phyloP scores from a whole-genome alignment of 1,140 invertebrate species.

The Lepidostoma basale region DNA sequence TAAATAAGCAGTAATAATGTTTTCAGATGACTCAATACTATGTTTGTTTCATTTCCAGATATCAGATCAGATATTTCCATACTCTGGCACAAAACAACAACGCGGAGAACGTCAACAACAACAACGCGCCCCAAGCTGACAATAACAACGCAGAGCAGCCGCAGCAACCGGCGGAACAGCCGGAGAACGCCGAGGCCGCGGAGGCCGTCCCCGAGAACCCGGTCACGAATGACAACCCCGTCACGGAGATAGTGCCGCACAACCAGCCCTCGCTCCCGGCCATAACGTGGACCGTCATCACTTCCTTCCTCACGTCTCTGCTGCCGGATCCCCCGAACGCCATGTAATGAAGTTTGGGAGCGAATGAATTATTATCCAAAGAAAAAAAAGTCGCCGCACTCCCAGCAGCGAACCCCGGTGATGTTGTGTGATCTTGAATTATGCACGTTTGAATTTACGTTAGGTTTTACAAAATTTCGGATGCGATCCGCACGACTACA shows the following conservation, averaged over 20 bases:
- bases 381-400: background rate
- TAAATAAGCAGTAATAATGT: too few relatives aligned
- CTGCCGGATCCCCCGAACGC: constrained; percentile 70
- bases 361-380: background rate
- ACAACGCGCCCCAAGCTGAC: constrained; percentile 54
- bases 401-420: background rate
- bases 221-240: constrained; percentile 45
- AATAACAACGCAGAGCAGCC: constrained; percentile 48
- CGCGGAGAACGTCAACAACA: constrained; percentile 59
- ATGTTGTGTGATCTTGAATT: background rate
- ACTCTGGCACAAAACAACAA: constrained; percentile 56
- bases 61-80: constrained; percentile 73
- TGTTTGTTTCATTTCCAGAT: constrained; percentile 55
- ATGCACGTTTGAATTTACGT: too few relatives aligned
- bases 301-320: constrained; percentile 77
- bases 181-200: constrained; percentile 33
- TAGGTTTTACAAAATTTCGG: too few relatives aligned
- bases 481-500: too few relatives aligned
- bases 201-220: constrained; percentile 41
- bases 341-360: constrained; percentile 16
- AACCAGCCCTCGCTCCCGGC: constrained; percentile 66
- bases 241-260: constrained; percentile 48
- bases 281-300: constrained; percentile 77
- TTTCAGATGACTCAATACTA: too few relatives aligned
- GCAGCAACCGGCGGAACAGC: constrained; percentile 36